Evolutionary conservation across 2,113 vertebrate species (phyloP).

Genomic region (Rhinoderma darwinii): DNA sequence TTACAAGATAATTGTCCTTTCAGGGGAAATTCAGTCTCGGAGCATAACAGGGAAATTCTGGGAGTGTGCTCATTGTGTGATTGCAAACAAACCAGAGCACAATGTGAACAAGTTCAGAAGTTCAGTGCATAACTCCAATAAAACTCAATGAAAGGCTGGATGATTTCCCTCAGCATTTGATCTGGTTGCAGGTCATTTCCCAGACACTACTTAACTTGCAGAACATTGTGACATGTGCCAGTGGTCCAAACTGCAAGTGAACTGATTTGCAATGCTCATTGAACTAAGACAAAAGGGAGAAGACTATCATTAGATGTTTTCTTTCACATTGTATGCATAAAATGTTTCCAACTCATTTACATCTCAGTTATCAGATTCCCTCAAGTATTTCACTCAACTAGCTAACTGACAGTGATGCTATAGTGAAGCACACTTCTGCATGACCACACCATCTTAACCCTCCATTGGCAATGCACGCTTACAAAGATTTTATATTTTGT

Average conservation of each 20-base stretch:
- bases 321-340: slow-evolving; percentile 23
- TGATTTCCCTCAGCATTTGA: slow-evolving; percentile 26
- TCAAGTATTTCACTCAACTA: slow-evolving; percentile 46
- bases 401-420: slow-evolving; percentile 32
- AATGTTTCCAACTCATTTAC: slow-evolving; percentile 54
- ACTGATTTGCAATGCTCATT: slow-evolving; percentile 37
- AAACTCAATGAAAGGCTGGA: slow-evolving; percentile 20
- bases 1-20: not conserved
- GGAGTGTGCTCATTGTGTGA: not conserved
- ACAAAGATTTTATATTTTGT: not conserved
- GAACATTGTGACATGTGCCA: slow-evolving; percentile 34
- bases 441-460: slow-evolving; percentile 18
- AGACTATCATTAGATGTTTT: slow-evolving; percentile 49
- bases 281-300: slow-evolving; percentile 47
- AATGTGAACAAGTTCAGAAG: slow-evolving; percentile 21
- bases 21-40: not conserved
- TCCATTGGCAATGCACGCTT: not conserved
- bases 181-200: slow-evolving; percentile 40
- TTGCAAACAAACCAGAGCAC: not conserved
- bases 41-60: not conserved
- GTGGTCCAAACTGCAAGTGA: slow-evolving; percentile 29
- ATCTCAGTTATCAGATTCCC: slow-evolving; percentile 34
- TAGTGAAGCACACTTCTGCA: slow-evolving; percentile 38
- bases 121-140: slow-evolving; percentile 24
- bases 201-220: slow-evolving; percentile 42